Conservation (phyloP, 2,113 vertebrate genomes). For the Etia nguti region DNA sequence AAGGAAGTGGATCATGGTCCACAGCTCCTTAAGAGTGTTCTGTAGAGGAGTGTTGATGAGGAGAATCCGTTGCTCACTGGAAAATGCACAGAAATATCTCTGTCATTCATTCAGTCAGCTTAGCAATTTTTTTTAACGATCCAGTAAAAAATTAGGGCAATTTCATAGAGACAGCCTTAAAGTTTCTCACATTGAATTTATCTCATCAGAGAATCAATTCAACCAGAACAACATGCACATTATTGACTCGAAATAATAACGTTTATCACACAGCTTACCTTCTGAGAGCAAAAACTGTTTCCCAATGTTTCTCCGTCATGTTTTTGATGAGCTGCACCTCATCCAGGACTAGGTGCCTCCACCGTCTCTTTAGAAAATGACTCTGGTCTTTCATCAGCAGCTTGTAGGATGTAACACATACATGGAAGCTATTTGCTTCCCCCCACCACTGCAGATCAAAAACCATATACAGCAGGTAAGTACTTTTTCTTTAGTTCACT, state of each 20-base stretch:
- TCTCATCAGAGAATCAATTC: background rate
- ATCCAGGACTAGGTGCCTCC: slow-evolving; percentile 86
- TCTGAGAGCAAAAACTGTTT: slow-evolving; percentile 81
- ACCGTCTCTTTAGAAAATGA: slow-evolving; percentile 80
- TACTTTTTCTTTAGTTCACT: background rate
- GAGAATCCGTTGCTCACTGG: slow-evolving; percentile 85
- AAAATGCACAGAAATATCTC: slow-evolving; percentile 5
- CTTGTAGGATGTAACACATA: slow-evolving; percentile 89
- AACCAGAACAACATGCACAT: background rate
- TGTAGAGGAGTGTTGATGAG: slow-evolving; percentile 87
- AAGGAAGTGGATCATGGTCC: slow-evolving; percentile 93
- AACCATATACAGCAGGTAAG: background rate
- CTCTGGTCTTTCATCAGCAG: slow-evolving; percentile 84
- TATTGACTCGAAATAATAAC: background rate
- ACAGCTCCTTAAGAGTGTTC: slow-evolving; percentile 88
- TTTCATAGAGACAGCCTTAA: background rate
- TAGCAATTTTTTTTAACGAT: background rate
- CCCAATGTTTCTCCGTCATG: slow-evolving; percentile 90
- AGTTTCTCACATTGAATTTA: background rate
- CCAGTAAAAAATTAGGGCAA: background rate
- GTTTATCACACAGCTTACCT: slow-evolving; percentile 63
- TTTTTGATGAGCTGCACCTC: slow-evolving; percentile 89
- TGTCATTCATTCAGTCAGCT: background rate
- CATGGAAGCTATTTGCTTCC: slow-evolving; percentile 85
- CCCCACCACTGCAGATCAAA: slow-evolving; percentile 77